These are phyloP conservation scores for Acleris laterana DNA, from an alignment of 2,888 invertebrate species.

Conservation along the genomic window DNA sequence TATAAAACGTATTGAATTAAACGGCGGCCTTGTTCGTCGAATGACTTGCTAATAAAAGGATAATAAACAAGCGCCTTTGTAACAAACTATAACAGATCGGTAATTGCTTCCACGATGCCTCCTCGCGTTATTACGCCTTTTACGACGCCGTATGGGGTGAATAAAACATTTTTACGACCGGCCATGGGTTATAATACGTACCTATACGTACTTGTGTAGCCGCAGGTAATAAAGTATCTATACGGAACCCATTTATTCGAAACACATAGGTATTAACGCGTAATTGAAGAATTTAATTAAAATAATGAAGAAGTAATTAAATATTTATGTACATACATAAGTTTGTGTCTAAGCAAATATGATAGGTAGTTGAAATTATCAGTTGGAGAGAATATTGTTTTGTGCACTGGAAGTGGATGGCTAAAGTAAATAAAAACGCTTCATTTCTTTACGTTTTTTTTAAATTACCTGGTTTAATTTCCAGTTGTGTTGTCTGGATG, in stretches of 20 bases:
- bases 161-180: conserved; percentile 85
- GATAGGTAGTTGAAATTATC: too few relatives aligned
- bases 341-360: too few relatives aligned
- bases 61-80: conserved; percentile 84
- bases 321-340: too few relatives aligned
- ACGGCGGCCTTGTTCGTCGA: conserved; percentile 77
- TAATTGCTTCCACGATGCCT: conserved; percentile 84
- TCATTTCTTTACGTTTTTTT: too few relatives aligned
- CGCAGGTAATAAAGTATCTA: conserved; percentile 51
- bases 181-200: conserved; percentile 80
- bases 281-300: background rate
- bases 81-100: conserved; percentile 85
- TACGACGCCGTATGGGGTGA: conserved; percentile 84
- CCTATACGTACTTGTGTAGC: conserved; percentile 51
- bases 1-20: conserved; percentile 75
- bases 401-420: too few relatives aligned
- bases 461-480: too few relatives aligned
- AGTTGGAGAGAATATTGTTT: too few relatives aligned
- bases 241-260: conserved; percentile 22
- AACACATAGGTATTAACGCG: conserved; percentile 6
- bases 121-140: conserved; percentile 84
- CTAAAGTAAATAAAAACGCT: too few relatives aligned
- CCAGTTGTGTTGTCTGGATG: too few relatives aligned
- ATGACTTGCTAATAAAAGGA: conserved; percentile 83
- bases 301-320: background rate